Evolutionary conservation across 1,140 invertebrate species (phyloP), one percentile per base, ranked within the genome.

Genomic region (Trichoplusia ni): DNA sequence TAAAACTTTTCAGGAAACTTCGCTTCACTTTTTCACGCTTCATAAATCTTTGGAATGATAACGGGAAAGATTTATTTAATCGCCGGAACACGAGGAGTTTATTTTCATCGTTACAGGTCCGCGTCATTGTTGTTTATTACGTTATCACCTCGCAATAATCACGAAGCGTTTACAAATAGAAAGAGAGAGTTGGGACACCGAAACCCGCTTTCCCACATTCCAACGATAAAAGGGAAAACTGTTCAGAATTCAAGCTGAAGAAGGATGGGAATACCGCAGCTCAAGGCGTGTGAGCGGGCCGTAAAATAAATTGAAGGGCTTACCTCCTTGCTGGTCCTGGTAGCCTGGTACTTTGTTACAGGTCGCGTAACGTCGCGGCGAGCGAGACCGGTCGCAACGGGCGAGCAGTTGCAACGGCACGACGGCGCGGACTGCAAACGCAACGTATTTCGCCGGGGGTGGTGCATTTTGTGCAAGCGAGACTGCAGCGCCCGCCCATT

Each of bases 171-270:
- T 89, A 87, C 82, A 86, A 77, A 78, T 80, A 78, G 87, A 90
- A 90, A 89, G 86, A 90, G 87, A 90, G 84, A 90, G 87, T 89
- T 81, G 75, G 77, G 80, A 81, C 86, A 85, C 81, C 69, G 75
- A 89, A 84, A 87, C 86, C 85, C 77, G 87, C 75, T 89, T 88
- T 87, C 82, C 87, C 75, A 89, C 85, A 90, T 90, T 90, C 87
- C 87, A 69, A 67, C 68, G 76, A 83, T 90, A 88, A 90, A 90
- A 90, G 87, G 84, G 87, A 90, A 90, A 90, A 78, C 80, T 68
- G 71, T 69, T 75, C 73, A 73, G 77, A 79, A 69, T 68, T 73
- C 67, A 40, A 66, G 35, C 59, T 42, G 35, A 75, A 86, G 58
- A 64, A 71, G 71, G 86, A 90, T 38, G 67, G 64, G 25, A 38